These are phyloP conservation scores for Drosophila tanythrix DNA, from an alignment of 2,888 invertebrate genomes.

Conservation along the genomic window DNA sequence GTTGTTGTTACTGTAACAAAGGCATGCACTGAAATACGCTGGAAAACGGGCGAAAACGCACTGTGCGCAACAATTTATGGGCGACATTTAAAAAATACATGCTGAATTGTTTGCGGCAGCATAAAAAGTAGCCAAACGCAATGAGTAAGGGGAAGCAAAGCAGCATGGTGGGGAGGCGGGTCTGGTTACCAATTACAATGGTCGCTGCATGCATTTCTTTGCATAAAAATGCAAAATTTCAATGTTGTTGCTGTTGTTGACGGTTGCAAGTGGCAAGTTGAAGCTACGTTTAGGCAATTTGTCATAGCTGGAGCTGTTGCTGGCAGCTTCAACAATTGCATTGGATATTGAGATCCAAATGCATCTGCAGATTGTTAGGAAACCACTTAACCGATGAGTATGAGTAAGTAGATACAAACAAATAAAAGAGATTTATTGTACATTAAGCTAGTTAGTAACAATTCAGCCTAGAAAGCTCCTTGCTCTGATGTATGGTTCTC, in stretches of 20 bases:
- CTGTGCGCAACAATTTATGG: constrained; percentile 78
- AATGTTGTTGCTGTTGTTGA: constrained; percentile 29
- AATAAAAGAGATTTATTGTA: neutral
- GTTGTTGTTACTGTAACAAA: constrained; percentile 53
- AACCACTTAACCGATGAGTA: constrained; percentile 1
- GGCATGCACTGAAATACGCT: constrained; percentile 71
- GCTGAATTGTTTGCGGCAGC: constrained; percentile 76
- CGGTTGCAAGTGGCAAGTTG: constrained; percentile 55
- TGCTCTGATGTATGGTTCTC: neutral
- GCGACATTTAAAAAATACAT: constrained; percentile 80
- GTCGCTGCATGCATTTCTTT: constrained; percentile 69
- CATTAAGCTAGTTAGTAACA: neutral
- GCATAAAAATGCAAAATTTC: constrained; percentile 71
- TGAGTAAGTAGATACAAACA: no score
- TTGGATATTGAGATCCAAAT: constrained; percentile 58
- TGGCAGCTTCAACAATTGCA: constrained; percentile 44
- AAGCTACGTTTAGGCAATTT: constrained; percentile 71
- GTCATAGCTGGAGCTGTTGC: constrained; percentile 65
- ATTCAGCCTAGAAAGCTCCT: neutral
- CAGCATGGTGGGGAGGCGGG: neutral
- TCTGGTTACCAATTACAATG: constrained; percentile 29
- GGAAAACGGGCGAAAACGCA: constrained; percentile 72
- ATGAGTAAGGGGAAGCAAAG: neutral
- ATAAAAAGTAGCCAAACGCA: constrained; percentile 71
- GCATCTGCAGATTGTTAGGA: constrained; percentile 33